These are phyloP conservation scores for Plagiodera versicolora DNA, from an alignment of 2,888 invertebrate genomes.

Conservation along the genomic window DNA sequence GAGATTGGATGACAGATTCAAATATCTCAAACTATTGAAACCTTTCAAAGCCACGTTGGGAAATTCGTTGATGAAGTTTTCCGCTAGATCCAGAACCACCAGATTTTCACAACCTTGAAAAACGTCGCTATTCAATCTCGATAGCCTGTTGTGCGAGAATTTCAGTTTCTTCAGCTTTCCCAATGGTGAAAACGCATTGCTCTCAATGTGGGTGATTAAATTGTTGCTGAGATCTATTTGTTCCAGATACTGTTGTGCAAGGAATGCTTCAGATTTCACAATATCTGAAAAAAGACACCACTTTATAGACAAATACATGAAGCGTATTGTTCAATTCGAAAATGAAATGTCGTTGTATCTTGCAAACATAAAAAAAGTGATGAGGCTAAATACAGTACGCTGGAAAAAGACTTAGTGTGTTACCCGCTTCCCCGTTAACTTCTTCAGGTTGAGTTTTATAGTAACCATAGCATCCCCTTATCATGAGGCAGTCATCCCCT, in stretches of 20 bases:
- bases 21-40: slow-evolving; percentile 68
- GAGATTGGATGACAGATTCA: slow-evolving; percentile 84
- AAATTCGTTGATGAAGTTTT: slow-evolving; percentile 83
- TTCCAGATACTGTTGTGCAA: slow-evolving; percentile 69
- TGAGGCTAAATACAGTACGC: too few relatives aligned
- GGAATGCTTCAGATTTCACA: slow-evolving; percentile 67
- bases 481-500: too few relatives aligned
- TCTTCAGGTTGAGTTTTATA: too few relatives aligned
- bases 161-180: slow-evolving; percentile 69
- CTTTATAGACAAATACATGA: too few relatives aligned
- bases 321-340: too few relatives aligned
- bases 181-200: slow-evolving; percentile 72
- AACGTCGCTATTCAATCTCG: slow-evolving; percentile 81
- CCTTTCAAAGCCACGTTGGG: slow-evolving; percentile 76
- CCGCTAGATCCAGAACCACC: slow-evolving; percentile 79
- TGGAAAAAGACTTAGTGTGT: too few relatives aligned
- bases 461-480: too few relatives aligned
- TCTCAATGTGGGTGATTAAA: slow-evolving; percentile 73
- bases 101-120: slow-evolving; percentile 77
- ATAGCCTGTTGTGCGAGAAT: slow-evolving; percentile 76
- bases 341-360: too few relatives aligned
- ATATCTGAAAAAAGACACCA: slow-evolving; percentile 64
- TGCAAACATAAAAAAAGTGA: too few relatives aligned
- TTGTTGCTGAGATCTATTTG: slow-evolving; percentile 80
- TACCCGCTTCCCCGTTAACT: too few relatives aligned